Conservation (phyloP, 2,113 vertebrate genomes). For the Seriola dumerili region DNA sequence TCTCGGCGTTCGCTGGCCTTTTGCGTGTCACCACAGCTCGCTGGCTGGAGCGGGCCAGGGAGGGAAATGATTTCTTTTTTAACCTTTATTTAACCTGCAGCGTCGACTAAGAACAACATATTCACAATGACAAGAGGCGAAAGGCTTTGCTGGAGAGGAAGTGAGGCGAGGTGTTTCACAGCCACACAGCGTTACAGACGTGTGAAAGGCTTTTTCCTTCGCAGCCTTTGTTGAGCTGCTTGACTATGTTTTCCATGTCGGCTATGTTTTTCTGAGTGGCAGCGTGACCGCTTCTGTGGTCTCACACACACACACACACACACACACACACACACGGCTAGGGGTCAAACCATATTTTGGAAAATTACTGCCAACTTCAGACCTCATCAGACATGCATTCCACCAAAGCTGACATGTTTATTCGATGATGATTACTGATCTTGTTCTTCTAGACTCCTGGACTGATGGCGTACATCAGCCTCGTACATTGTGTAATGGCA, state of each 20-base stretch:
- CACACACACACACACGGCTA: neutral
- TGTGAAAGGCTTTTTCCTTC: slow-evolving; percentile 54
- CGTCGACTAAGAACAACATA: slow-evolving; percentile 49
- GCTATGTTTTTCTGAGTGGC: slow-evolving; percentile 34
- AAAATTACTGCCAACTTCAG: slow-evolving; percentile 46
- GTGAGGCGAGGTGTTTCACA: slow-evolving; percentile 43
- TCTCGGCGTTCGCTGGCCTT: slow-evolving; percentile 30
- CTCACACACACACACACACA: slow-evolving; percentile 23
- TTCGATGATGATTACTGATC: slow-evolving; percentile 49
- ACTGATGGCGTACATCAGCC: slow-evolving; percentile 9
- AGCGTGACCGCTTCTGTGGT: slow-evolving; percentile 28
- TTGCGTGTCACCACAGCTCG: slow-evolving; percentile 18
- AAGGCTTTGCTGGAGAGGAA: slow-evolving; percentile 44
- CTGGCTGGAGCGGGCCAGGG: slow-evolving; percentile 17
- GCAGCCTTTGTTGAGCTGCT: slow-evolving; percentile 39
- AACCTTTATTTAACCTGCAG: slow-evolving; percentile 60
- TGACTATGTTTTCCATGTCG: slow-evolving; percentile 34
- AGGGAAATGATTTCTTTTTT: slow-evolving; percentile 53
- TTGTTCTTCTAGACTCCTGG: neutral
- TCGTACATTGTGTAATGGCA: slow-evolving; percentile 34
- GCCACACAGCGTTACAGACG: slow-evolving; percentile 40
- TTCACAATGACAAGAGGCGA: slow-evolving; percentile 40
- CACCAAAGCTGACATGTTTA: slow-evolving; percentile 51
- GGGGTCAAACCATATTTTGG: slow-evolving; percentile 50
- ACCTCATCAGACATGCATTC: slow-evolving; percentile 58